Percentiles rank a stretch among this genome's conserved stretches.
Evolutionary conservation across 1,140 invertebrate genomes (phyloP).

Genomic region (Oreohelix idahoensis): DNA sequence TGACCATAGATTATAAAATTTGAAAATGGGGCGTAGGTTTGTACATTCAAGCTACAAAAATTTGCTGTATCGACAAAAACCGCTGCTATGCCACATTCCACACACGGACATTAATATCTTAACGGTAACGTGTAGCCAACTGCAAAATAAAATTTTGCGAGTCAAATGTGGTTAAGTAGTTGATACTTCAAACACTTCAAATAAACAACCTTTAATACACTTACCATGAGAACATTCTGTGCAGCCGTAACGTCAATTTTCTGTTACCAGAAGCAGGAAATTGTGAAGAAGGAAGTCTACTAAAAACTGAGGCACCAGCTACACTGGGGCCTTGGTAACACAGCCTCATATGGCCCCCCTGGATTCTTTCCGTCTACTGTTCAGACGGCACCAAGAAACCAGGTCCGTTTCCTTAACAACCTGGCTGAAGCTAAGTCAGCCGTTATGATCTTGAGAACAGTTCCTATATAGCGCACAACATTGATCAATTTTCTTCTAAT

Average conservation of each 20-base stretch:
- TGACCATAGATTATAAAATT: too few relatives aligned
- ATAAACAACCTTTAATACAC: not conserved
- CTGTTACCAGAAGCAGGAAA: not conserved
- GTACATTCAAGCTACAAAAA: too few relatives aligned
- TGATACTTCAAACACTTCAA: not conserved
- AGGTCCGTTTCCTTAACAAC: not conserved
- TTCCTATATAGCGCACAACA: not conserved
- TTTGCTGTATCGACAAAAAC: not conserved
- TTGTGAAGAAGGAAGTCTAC: not conserved
- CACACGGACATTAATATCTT: not conserved
- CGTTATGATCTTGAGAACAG: not conserved
- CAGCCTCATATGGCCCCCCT: slow-evolving; percentile 4
- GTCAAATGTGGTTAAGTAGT: too few relatives aligned
- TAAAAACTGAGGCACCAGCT: not conserved
- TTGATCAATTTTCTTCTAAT: not conserved
- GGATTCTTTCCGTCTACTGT: too few relatives aligned
- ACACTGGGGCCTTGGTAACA: not conserved
- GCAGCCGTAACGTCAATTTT: not conserved
- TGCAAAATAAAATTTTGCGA: not conserved
- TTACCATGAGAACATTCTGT: not conserved
- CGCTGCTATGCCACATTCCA: not conserved
- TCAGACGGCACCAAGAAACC: not conserved
- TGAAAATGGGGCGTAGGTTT: too few relatives aligned
- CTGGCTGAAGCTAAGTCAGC: not conserved
- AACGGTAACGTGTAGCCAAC: not conserved